phyloP scores from a whole-genome alignment of 2,113 vertebrate species.

The Micronycteris hirsuta region DNA sequence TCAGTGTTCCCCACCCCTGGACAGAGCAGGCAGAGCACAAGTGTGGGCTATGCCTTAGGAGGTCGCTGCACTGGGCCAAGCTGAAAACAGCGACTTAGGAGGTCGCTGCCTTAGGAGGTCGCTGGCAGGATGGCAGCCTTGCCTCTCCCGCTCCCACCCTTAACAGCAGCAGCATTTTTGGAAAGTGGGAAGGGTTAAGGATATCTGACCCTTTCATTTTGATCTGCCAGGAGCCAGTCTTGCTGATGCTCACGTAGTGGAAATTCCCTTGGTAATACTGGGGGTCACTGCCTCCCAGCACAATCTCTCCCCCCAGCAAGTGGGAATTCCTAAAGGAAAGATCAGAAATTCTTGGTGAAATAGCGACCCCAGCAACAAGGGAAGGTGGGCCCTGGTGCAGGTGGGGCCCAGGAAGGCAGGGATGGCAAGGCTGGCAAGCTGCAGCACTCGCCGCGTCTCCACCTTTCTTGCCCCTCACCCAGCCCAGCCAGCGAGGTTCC shows the following conservation, averaged over 20 bases:
- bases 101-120: background rate
- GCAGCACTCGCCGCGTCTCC: background rate
- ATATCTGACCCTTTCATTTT: constrained; percentile 90
- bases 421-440: background rate
- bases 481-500: background rate
- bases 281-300: constrained; percentile 93
- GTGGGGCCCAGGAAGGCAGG: background rate
- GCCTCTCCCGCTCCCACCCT: background rate
- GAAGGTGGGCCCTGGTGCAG: background rate
- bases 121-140: fast-evolving
- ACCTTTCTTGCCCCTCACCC: background rate
- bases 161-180: background rate
- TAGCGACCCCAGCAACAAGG: too few species aligned
- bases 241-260: constrained; percentile 88
- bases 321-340: constrained; percentile 82
- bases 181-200: background rate
- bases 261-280: constrained; percentile 92
- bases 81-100: too few species aligned
- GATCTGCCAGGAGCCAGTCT: constrained; percentile 91
- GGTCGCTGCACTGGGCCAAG: background rate
- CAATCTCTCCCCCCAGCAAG: constrained; percentile 90
- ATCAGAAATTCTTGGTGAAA: constrained; percentile 17
- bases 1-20: background rate
- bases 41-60: background rate
- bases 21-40: background rate